Evolutionary conservation across 2,797 vertebrate genomes (phyloP).

Genomic region (Mus minutoides): DNA sequence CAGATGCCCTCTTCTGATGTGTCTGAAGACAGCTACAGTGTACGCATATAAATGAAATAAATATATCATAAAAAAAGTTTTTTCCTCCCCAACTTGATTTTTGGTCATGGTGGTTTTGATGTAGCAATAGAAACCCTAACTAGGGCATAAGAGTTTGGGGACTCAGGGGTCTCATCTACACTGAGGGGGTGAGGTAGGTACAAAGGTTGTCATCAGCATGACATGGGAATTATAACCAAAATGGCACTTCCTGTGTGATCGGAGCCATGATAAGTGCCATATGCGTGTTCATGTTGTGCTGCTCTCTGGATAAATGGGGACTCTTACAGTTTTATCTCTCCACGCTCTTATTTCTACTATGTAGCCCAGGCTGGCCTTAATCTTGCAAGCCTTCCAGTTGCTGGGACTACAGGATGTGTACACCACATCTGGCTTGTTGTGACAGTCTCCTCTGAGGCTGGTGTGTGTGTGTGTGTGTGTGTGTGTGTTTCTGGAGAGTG

Average conservation of each 20-base stretch:
- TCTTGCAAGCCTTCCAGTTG: neutral
- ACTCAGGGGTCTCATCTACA: neutral
- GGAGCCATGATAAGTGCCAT: neutral
- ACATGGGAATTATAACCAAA: neutral
- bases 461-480: too few relatives aligned
- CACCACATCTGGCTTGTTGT: neutral
- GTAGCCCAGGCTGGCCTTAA: neutral
- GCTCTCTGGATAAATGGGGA: neutral
- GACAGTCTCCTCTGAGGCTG: too few relatives aligned
- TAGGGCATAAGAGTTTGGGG: neutral
- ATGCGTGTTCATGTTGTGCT: neutral
- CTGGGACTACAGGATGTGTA: neutral
- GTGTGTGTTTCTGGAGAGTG: neutral
- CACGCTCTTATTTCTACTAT: neutral
- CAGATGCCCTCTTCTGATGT: too few relatives aligned
- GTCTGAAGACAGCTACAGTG: too few relatives aligned
- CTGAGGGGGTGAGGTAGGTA: neutral
- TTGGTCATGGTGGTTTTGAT: neutral
- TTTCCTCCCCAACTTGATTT: neutral
- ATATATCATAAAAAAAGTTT: too few relatives aligned
- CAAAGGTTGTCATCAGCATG: neutral
- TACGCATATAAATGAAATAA: too few relatives aligned
- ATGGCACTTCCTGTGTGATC: neutral
- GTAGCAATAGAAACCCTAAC: neutral
- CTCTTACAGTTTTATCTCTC: neutral